Evolutionary conservation across 2,797 vertebrate species (phyloP), one percentile per base, ranked within the genome.

Genomic region (Chrysocyon brachyurus): DNA sequence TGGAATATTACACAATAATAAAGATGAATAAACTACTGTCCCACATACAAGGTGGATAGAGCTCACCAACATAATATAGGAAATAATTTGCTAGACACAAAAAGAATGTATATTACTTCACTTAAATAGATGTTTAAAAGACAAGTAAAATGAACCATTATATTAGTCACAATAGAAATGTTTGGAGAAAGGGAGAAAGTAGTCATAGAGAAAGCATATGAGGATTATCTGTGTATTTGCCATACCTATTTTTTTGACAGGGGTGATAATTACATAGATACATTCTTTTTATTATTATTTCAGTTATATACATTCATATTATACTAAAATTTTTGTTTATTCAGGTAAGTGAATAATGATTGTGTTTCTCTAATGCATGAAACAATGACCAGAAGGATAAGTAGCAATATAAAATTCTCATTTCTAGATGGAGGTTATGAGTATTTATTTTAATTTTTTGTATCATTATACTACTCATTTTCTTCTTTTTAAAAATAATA

Each of bases 21-120:
- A 79, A 94, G 96, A 97, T n/a, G 12, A 96, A 95, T 19, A 84
- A 79, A 56, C 64, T 33, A 26, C 19, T 83, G 1, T 66, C 40
- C 4, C 26, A 57, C 14, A 52, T 36, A 90, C 16, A 46, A 75
- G 49, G 12, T 61, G 28, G 19, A 4, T 49, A 36, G 16, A 85
- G 5, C 6, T 85, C 72, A 95, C 21, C 92, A 82, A n/a, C 12
- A 40, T 66, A 83, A 36, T 2, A 4, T 14, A 52, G 24, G 63
- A 78, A 96, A 70, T 15, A 63, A 91, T 78, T n/a, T 92, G 6
- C 68, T 28, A 82, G 15, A 92, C 54, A 59, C 49, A 68, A 31
- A 57, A 85, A 57, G 24, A 16, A 64, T 64, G 63, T 4, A 22
- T 63, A 78, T 40, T 33, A 72, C 59, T 87, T 79, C 57, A 90